phyloP scores from a whole-genome alignment of 2,888 invertebrate species.

The Yponomeuta plumbellus region DNA sequence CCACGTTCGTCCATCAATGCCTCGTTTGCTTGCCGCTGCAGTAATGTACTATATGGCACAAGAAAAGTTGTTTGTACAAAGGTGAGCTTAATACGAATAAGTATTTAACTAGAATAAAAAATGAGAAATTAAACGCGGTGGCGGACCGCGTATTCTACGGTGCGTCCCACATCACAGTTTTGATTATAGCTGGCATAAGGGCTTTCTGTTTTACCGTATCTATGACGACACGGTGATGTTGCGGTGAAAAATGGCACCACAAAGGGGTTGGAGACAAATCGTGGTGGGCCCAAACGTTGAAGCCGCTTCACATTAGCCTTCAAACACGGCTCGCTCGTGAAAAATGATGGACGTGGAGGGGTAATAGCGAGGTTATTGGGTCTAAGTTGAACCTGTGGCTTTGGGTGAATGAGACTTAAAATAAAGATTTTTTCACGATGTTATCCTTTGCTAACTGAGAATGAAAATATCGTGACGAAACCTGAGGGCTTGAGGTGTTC shows the following conservation, averaged over 20 bases:
- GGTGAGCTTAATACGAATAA: no score
- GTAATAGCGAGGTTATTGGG: not conserved
- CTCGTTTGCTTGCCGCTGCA: no score
- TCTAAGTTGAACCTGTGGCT: not conserved
- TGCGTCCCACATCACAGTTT: no score
- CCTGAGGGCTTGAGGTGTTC: no score
- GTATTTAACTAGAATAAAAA: no score
- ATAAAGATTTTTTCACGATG: not conserved
- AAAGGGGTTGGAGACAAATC: slow-evolving; percentile 4
- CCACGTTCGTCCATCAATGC: no score
- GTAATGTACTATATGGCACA: no score
- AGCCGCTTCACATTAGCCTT: not conserved
- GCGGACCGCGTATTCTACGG: no score
- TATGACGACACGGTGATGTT: slow-evolving; percentile 8
- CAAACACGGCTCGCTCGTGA: not conserved
- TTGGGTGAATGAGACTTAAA: not conserved
- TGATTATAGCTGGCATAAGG: not conserved
- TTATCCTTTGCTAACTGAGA: no score
- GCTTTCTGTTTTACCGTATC: not conserved
- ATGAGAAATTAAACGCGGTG: no score
- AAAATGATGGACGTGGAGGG: not conserved
- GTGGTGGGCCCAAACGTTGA: not conserved
- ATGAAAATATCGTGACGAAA: no score
- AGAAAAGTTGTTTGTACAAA: no score
- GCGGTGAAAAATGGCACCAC: slow-evolving; percentile 11